Evolutionary conservation across 2,113 vertebrate species (phyloP).

Genomic region (Eonycteris spelaea): DNA sequence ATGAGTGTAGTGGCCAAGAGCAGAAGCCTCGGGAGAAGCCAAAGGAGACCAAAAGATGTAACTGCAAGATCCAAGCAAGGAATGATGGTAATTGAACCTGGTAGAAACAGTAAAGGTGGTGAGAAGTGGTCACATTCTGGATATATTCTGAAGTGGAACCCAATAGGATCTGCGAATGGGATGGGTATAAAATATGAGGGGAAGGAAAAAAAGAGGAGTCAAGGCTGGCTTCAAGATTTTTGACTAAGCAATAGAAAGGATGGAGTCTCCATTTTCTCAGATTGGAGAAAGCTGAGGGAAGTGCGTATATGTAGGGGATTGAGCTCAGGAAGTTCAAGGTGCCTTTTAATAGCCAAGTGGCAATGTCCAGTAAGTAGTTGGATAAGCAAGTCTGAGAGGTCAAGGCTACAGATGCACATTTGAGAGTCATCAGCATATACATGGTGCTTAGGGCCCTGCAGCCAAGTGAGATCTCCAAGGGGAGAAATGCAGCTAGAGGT

Average conservation of each 20-base stretch:
- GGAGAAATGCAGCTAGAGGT: neutral
- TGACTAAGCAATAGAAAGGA: neutral
- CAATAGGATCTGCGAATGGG: neutral
- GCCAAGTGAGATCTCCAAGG: neutral
- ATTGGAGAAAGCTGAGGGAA: neutral
- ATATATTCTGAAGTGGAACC: neutral
- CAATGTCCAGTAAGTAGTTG: neutral
- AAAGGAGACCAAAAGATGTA: neutral
- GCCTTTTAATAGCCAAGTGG: neutral
- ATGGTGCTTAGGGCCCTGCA: neutral
- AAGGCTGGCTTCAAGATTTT: neutral
- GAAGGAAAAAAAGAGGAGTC: neutral
- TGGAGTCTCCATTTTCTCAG: neutral
- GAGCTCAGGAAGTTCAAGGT: neutral
- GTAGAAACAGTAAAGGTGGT: neutral
- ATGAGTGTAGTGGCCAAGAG: neutral
- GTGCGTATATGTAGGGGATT: neutral
- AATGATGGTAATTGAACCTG: neutral
- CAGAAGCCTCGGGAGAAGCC: neutral
- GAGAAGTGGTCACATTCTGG: neutral
- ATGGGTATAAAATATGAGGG: neutral
- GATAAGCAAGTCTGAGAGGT: neutral
- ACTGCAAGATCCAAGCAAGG: neutral
- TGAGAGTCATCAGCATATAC: neutral
- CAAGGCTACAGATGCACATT: neutral